Conservation (phyloP, 2,888 invertebrate species). For the Deroplatys truncata region DNA sequence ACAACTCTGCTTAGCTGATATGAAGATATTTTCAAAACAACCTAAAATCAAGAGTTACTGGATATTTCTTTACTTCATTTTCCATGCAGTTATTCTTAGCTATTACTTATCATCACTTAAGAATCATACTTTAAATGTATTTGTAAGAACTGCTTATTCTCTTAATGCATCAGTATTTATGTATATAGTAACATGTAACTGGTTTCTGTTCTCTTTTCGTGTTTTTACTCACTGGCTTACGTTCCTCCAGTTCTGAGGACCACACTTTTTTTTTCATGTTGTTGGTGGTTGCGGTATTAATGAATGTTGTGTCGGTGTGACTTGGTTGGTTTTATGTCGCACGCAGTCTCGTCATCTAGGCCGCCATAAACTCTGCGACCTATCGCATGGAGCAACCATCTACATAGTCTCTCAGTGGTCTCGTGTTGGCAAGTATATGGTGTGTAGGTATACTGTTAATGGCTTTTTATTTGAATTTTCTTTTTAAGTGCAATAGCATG, state of each 20-base stretch:
- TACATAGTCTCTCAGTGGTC: conserved; percentile 20
- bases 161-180: background rate
- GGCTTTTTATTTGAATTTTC: background rate
- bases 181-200: background rate
- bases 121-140: background rate
- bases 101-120: no score
- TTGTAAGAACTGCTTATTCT: background rate
- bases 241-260: background rate
- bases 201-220: background rate
- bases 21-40: no score
- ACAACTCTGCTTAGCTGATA: no score
- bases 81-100: no score
- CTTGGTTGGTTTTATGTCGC: conserved; percentile 4
- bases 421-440: conserved; percentile 18
- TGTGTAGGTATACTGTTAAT: background rate
- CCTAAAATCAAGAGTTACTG: no score
- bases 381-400: conserved; percentile 23
- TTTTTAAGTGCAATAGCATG: background rate
- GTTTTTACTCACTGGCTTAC: background rate
- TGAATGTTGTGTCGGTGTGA: conserved; percentile 5
- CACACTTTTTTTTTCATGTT: conserved; percentile 9
- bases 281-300: background rate
- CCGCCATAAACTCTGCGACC: conserved; percentile 18
- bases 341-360: conserved; percentile 14
- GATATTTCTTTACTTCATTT: no score